Evolutionary conservation across 2,797 vertebrate genomes (phyloP).

Genomic region (Nyctibius grandis): DNA sequence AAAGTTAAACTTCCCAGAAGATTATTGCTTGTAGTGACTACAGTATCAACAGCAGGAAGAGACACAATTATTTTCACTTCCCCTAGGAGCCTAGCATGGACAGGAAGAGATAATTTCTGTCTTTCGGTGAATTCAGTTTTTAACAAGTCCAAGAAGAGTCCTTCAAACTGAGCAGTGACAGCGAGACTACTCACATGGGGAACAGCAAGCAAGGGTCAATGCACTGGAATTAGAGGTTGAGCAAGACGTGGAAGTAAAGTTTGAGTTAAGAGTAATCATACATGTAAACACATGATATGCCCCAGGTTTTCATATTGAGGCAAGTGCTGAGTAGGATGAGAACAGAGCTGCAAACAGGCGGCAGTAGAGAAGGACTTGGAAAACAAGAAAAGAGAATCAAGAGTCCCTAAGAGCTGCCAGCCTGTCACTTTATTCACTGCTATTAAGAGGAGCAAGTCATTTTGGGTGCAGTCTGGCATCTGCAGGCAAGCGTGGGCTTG

Average conservation of each 20-base stretch:
- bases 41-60: background rate
- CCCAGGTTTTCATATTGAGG: background rate
- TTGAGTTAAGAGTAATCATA: background rate
- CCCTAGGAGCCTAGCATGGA: background rate
- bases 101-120: background rate
- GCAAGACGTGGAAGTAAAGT: background rate
- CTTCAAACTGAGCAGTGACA: background rate
- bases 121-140: background rate
- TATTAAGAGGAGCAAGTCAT: background rate
- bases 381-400: background rate
- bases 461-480: conserved; percentile 8
- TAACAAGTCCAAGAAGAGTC: background rate
- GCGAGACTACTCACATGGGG: fast-evolving
- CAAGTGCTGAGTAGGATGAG: background rate
- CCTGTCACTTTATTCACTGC: background rate
- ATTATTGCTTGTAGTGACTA: background rate
- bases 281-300: background rate
- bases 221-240: background rate
- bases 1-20: background rate
- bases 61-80: background rate
- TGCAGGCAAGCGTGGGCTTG: background rate
- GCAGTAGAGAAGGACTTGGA: background rate
- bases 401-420: background rate
- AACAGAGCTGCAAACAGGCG: fast-evolving
- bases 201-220: background rate